These are phyloP conservation scores for Ptiloglossa arizonensis DNA, from an alignment of 1,140 invertebrate genomes.

Conservation along the genomic window DNA sequence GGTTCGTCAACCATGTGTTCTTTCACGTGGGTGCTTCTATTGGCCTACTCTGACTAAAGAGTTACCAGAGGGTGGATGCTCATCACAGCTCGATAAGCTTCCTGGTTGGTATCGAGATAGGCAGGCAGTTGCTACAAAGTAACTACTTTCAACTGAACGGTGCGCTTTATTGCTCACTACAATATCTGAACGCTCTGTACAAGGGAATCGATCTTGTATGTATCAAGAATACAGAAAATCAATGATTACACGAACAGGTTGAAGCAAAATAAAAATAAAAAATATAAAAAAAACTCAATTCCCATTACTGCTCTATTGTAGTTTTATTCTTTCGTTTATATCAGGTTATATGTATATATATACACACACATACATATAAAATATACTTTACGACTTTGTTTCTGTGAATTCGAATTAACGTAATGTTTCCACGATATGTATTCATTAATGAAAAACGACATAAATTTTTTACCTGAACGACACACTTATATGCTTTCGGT, in stretches of 20 bases:
- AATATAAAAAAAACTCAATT: background rate
- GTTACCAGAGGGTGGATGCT: constrained; percentile 46
- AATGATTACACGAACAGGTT: background rate
- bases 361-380: too few relatives aligned
- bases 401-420: too few relatives aligned
- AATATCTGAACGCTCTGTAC: constrained; percentile 17
- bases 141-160: constrained; percentile 44
- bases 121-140: constrained; percentile 47
- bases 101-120: constrained; percentile 51
- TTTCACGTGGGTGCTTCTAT: constrained; percentile 59
- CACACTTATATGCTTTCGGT: too few relatives aligned
- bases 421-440: too few relatives aligned
- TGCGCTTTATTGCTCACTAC: constrained; percentile 41
- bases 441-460: too few relatives aligned
- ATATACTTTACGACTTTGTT: too few relatives aligned
- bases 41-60: constrained; percentile 59
- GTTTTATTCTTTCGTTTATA: background rate
- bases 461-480: too few relatives aligned
- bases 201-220: constrained; percentile 24
- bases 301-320: too few relatives aligned
- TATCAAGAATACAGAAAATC: constrained; percentile 13
- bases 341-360: too few relatives aligned
- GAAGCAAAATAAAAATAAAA: background rate
- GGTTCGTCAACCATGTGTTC: constrained; percentile 57
- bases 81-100: constrained; percentile 60